A percentile compares a stretch with the other conserved stretches of the same genome.
Conservation (phyloP, 2,888 invertebrate species). For the Acrocera orbiculus region DNA sequence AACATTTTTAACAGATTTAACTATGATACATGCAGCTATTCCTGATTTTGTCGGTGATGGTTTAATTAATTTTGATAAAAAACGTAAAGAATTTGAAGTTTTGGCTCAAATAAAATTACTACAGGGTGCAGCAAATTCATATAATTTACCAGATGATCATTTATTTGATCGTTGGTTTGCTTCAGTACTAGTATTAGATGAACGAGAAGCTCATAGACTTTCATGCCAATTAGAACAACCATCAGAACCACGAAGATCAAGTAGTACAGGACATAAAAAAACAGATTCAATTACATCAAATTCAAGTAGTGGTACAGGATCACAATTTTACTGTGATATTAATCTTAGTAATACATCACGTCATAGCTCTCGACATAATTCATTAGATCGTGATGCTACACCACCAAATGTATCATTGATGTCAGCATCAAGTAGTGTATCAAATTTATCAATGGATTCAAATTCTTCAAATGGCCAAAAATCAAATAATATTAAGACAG, state of each 20-base stretch:
- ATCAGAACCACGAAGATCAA: slow-evolving; percentile 26
- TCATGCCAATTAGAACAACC: slow-evolving; percentile 79
- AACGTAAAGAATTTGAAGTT: slow-evolving; percentile 95
- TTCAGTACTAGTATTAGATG: slow-evolving; percentile 75
- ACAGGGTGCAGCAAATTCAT: slow-evolving; percentile 91
- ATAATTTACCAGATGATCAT: slow-evolving; percentile 68
- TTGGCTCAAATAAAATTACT: slow-evolving; percentile 89
- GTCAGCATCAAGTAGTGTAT: slow-evolving; percentile 31
- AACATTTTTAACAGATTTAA: slow-evolving; percentile 93
- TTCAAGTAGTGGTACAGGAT: slow-evolving; percentile 68
- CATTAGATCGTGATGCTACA: slow-evolving; percentile 57
- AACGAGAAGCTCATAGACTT: slow-evolving; percentile 76
- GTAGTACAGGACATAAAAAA: slow-evolving; percentile 52
- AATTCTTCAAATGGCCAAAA: slow-evolving; percentile 46
- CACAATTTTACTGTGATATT: slow-evolving; percentile 75
- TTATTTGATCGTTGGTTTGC: slow-evolving; percentile 94
- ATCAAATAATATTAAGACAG: slow-evolving; percentile 30
- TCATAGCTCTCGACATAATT: slow-evolving; percentile 54
- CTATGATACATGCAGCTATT: slow-evolving; percentile 95
- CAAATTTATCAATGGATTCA: slow-evolving; percentile 58
- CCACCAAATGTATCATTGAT: slow-evolving; percentile 37
- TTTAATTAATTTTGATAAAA: slow-evolving; percentile 94
- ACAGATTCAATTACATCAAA: slow-evolving; percentile 83
- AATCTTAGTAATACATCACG: slow-evolving; percentile 28
- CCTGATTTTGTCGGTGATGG: slow-evolving; percentile 63